These are phyloP conservation scores for Fragariocoptes setiger DNA, from an alignment of 1,140 invertebrate species.

Conservation along the genomic window DNA sequence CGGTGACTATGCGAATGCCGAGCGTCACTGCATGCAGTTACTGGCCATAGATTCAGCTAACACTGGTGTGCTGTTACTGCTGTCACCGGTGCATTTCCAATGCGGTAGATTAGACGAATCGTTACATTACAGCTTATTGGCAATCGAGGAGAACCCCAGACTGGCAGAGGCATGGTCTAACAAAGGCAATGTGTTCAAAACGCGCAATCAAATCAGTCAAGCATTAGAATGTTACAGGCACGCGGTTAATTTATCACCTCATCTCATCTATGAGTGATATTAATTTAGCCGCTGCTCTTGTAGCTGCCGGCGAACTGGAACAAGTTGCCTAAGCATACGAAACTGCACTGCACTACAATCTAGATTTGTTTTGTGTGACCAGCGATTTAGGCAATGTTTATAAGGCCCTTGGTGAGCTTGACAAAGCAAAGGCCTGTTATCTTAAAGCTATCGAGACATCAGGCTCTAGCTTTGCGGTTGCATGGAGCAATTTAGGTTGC, in stretches of 20 bases:
- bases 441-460: slow-evolving; percentile 98
- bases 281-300: slow-evolving; percentile 83
- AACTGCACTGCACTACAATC: slow-evolving; percentile 92
- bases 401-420: slow-evolving; percentile 85
- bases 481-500: slow-evolving; percentile 98
- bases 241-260: slow-evolving; percentile 86
- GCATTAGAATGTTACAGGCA: slow-evolving; percentile 78
- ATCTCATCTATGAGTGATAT: slow-evolving; percentile 99
- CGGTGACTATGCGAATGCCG: slow-evolving; percentile 90
- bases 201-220: slow-evolving; percentile 70
- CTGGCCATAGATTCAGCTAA: slow-evolving; percentile 87
- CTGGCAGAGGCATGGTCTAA: slow-evolving; percentile 96
- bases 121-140: slow-evolving; percentile 68
- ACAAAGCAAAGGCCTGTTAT: slow-evolving; percentile 99
- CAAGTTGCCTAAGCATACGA: slow-evolving; percentile 95
- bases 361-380: slow-evolving; percentile 90
- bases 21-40: slow-evolving; percentile 90
- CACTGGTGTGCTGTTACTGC: slow-evolving; percentile 66
- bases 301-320: slow-evolving; percentile 93
- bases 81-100: slow-evolving; percentile 96
- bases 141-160: slow-evolving; percentile 90
- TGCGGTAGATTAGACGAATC: slow-evolving; percentile 81
- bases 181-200: slow-evolving; percentile 91
- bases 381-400: slow-evolving; percentile 97
- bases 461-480: slow-evolving; percentile 93